Evolutionary conservation across 2,113 vertebrate genomes (phyloP).

Genomic region (Motacilla alba): DNA sequence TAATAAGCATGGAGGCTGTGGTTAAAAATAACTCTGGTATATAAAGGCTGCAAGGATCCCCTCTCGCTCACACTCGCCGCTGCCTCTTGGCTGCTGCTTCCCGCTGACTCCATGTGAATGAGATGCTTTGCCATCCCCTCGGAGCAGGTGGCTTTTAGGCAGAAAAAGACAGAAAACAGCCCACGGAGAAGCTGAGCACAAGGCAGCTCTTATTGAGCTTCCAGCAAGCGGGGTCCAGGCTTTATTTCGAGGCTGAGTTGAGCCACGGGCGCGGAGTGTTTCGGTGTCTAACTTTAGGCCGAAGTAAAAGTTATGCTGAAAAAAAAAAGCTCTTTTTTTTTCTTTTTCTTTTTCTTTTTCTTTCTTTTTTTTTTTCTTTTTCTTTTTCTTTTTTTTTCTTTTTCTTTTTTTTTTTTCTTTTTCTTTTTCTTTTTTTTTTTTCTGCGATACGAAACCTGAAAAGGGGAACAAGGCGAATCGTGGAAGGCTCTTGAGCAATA

Average conservation of each 20-base stretch:
- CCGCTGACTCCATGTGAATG: neutral
- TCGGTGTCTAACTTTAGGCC: neutral
- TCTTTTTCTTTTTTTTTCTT: neutral
- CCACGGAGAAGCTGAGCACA: rapidly evolving
- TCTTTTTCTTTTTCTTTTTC: too few relatives aligned
- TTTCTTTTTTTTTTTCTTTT: neutral
- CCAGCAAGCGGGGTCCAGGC: neutral
- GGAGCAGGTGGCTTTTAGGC: conserved; percentile 57
- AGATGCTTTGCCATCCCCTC: neutral
- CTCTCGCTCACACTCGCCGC: conserved; percentile 71
- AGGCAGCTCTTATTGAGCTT: neutral
- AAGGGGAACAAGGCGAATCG: neutral
- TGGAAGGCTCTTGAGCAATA: conserved; percentile 14
- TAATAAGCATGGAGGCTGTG: conserved; percentile 87
- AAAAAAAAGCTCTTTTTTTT: neutral
- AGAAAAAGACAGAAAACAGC: neutral
- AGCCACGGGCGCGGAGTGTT: rapidly evolving
- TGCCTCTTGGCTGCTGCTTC: conserved; percentile 56
- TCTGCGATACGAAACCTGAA: neutral
- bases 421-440: neutral
- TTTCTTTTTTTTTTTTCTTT: too few relatives aligned
- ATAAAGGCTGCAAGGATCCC: conserved; percentile 84
- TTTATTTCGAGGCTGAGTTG: neutral
- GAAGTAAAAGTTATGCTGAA: neutral
- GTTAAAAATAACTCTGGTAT: conserved; percentile 98